Base-by-base conservation (phyloP, 2,797 vertebrate genomes). In the Sebastes hubbsi region DNA sequence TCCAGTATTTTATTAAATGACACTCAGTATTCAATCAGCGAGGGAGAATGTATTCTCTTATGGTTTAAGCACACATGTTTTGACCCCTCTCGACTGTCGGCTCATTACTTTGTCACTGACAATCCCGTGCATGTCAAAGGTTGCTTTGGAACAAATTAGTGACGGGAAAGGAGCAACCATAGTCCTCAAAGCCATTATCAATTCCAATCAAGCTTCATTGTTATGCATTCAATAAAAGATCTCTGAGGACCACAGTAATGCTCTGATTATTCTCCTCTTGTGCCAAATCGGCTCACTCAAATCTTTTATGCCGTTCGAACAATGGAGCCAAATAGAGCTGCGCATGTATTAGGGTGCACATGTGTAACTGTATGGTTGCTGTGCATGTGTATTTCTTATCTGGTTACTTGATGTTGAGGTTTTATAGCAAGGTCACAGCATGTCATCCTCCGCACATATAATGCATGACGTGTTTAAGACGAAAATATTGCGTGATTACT, bases 151-250 rank as follows among this genome's bases (percentile, higher is more conserved):
- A 93, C 94, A 95, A 94, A 96, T 96, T 92, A 95, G 91, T 72
- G 83, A 87, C 65, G 80, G 70, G 84, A 93, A 92, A 88, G 88
- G 84, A 89, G 78, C 84, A 84, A 88, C 86, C 78, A 49, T 73
- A 81, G 88, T 83, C 89, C 86, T 92, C 89, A 91, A 89, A 93
- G 92, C 91, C 89, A 84, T 94, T 93, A 95, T 95, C 94, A 95
- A 91, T 95, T 95, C 91, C 92, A 96, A 96, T 96, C 94, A 95
- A 92, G 89, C 87, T 81, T 92, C 92, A 94, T 95, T 95, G 94
- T 96, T 85, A 93, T 91, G 91, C 89, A 91, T 93, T 95, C 94
- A 95, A 95, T 94, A 90, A 89, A 92, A 85, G 79, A 92, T 93
- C 93, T 94, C 94, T 5, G 14, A 90, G 94, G 94, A 89, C 88